A percentile compares a stretch with the other conserved stretches of the same genome.
phyloP scores from a whole-genome alignment of 2,113 vertebrate genomes.

The Paralichthys olivaceus region DNA sequence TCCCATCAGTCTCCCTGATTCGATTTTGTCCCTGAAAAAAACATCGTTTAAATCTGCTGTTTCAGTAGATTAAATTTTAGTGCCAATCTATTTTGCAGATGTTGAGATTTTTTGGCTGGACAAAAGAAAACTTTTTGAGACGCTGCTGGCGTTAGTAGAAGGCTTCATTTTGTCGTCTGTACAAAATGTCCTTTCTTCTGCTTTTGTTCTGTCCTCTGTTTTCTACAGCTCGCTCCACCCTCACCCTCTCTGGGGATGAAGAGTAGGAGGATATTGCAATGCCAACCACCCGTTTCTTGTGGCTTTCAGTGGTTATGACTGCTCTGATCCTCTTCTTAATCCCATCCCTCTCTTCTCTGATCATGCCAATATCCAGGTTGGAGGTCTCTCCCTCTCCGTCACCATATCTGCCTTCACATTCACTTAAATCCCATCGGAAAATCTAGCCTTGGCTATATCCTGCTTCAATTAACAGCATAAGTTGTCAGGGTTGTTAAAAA shows the following conservation, averaged over 20 bases:
- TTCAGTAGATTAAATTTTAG: neutral
- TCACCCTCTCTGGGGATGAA: conserved; percentile 31
- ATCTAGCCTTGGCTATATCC: conserved; percentile 6
- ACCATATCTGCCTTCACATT: conserved; percentile 34
- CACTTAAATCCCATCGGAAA: conserved; percentile 15
- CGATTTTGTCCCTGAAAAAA: neutral
- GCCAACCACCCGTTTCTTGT: conserved; percentile 19
- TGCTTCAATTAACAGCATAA: conserved; percentile 41
- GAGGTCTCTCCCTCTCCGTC: conserved; percentile 5
- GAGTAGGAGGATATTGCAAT: conserved; percentile 13
- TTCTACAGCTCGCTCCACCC: neutral
- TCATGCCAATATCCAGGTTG: conserved; percentile 35
- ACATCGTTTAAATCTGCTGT: neutral
- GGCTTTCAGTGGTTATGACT: conserved; percentile 36
- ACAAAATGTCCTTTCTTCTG: conserved; percentile 8
- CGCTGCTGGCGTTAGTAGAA: neutral
- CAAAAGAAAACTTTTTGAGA: neutral
- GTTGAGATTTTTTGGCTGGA: neutral
- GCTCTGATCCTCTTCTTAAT: conserved; percentile 50
- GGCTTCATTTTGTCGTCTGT: neutral
- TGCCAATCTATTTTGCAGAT: neutral
- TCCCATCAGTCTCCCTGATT: neutral
- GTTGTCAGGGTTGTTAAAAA: conserved; percentile 11
- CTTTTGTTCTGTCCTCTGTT: conserved; percentile 12
- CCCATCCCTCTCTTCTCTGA: conserved; percentile 37